Base-by-base conservation (phyloP, 2,888 invertebrate species). In the Timandra comae region DNA sequence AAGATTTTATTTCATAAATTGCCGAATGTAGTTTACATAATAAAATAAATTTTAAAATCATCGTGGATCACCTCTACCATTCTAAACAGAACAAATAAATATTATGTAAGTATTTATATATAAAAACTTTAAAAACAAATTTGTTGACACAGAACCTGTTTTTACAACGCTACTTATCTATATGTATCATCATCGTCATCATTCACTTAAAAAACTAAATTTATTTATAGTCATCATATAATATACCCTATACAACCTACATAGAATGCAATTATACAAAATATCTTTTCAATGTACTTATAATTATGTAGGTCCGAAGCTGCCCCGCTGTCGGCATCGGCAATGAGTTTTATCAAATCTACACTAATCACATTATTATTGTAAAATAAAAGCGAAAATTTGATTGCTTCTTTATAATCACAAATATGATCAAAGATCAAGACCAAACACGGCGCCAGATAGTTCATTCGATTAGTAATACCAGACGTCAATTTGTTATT, bases 261-360 rank as follows among this genome's bases (percentile, higher is more conserved):
- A 5, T 16, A 5, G 3, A 79, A 77, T 64, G 71, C 71, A 79
- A 82, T 81, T 78, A 78, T 81, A 84, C 79, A 82, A 81, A 82
- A 80, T 80, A 82, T 75, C 62, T 58, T 67, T 65, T 59, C 62
- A 63, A 59, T 81, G 77, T 80, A 79, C 79, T 79, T 75, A 75
- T 57, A 47, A 63, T 63, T 61, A 61, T 58, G 56, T 76, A 78
- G 59, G 16, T 16, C 16, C 16, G 16, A 16, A 16, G 16, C 16
- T 5, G 16, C 16, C 16, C 6, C 2, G 3, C 22, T 24, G 3
- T 10, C 24, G 3, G 6, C 8, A 9, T 8, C 10, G 10, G 24
- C 8, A 3, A 24, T 24, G 10, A 10, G 71, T 71, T 69, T 36
- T 74, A 73, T 71, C 73, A 72, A 72, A 76, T 74, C 65, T 65